Conservation (phyloP, 1,140 invertebrate species). For the Drosophila ironensis region DNA sequence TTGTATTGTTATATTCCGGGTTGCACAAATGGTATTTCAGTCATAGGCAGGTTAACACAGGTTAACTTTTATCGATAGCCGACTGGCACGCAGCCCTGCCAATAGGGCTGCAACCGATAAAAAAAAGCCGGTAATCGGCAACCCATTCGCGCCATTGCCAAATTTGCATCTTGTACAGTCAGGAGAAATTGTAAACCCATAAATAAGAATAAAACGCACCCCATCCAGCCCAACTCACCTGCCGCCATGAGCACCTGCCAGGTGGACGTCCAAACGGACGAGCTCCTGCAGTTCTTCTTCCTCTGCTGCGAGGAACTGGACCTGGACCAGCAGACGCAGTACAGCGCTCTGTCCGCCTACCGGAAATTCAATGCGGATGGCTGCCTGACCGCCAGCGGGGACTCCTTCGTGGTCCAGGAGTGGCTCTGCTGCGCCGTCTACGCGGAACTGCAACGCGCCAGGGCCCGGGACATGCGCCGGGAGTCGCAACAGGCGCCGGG, state of each 20-base stretch:
- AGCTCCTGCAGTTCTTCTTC: conserved; percentile 16
- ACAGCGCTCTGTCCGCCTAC: conserved; percentile 34
- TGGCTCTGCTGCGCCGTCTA: conserved; percentile 63
- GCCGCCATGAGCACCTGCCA: conserved; percentile 10
- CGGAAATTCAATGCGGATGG: conserved; percentile 30
- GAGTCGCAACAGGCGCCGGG: too few relatives aligned
- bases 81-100: background rate
- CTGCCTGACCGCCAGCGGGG: conserved; percentile 8
- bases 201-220: conserved; percentile 1
- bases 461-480: conserved; percentile 44
- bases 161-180: conserved; percentile 50
- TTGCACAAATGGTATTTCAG: too few relatives aligned
- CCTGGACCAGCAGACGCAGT: conserved; percentile 19
- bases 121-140: conserved; percentile 15
- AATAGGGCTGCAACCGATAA: background rate
- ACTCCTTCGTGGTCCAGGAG: conserved; percentile 26
- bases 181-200: background rate
- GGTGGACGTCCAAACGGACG: background rate
- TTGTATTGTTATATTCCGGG: too few relatives aligned
- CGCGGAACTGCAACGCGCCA: conserved; percentile 44
- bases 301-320: conserved; percentile 34
- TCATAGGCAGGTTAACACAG: too few relatives aligned
- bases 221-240: too few relatives aligned
- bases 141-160: conserved; percentile 30
- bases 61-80: background rate